Conservation (phyloP, 2,888 invertebrate species). For the Ecliptopera silaceata region DNA sequence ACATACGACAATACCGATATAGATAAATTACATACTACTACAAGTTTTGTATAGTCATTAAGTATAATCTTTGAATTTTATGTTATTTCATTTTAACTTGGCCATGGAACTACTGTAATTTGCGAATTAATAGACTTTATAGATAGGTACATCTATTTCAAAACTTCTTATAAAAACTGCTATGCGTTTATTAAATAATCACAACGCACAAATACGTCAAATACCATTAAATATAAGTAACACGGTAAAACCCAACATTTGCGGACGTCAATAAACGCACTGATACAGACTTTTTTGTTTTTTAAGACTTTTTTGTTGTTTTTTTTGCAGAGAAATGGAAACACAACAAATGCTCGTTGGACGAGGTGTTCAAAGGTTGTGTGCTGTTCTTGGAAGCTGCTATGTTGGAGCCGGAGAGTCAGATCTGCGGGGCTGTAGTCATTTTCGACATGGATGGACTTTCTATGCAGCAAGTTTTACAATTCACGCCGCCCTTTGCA, state of each 20-base stretch:
- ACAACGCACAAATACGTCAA: neutral
- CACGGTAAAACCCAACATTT: neutral
- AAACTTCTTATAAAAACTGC: too few species aligned
- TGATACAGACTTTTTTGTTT: neutral
- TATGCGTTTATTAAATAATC: too few species aligned
- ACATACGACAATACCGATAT: constrained; percentile 32
- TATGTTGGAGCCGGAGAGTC: constrained; percentile 90
- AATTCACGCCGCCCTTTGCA: constrained; percentile 93
- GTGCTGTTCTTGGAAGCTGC: constrained; percentile 92
- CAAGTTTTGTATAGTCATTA: neutral
- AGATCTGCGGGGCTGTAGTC: constrained; percentile 90
- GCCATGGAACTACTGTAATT: too few species aligned
- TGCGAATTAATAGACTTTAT: too few species aligned
- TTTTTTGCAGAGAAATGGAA: constrained; percentile 89
- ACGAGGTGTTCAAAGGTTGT: constrained; percentile 92
- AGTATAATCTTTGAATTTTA: neutral
- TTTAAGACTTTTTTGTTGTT: neutral
- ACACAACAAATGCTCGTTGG: constrained; percentile 88
- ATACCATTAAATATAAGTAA: neutral
- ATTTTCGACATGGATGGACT: constrained; percentile 94
- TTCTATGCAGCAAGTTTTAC: constrained; percentile 91
- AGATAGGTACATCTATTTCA: too few species aligned
- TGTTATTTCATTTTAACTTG: neutral
- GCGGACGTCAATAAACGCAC: neutral
- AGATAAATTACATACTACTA: constrained; percentile 18